phyloP scores from a whole-genome alignment of 2,888 invertebrate genomes.

The Leptopilina myrica region DNA sequence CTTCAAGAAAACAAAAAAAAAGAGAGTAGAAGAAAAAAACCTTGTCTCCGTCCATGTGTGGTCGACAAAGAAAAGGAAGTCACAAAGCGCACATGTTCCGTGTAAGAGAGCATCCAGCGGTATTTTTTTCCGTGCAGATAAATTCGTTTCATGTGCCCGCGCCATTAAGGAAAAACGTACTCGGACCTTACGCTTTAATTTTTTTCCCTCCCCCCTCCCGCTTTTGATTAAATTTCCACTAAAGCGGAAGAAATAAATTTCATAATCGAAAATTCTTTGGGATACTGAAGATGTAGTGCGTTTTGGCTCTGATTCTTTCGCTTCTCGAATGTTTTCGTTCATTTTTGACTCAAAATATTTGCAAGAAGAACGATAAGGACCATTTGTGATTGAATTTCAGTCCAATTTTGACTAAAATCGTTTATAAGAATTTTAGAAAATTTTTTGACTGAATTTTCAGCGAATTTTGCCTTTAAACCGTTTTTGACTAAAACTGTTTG shows the following conservation, averaged over 20 bases:
- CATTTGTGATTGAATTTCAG: too few relatives aligned
- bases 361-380: too few relatives aligned
- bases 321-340: too few relatives aligned
- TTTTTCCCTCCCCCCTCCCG: background rate
- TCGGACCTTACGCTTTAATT: slow-evolving; percentile 32
- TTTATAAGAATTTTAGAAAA: too few relatives aligned
- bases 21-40: background rate
- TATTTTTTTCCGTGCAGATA: slow-evolving; percentile 45
- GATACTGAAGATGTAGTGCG: too few relatives aligned
- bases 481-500: too few relatives aligned
- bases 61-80: slow-evolving; percentile 56
- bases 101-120: slow-evolving; percentile 37
- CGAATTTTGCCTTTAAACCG: too few relatives aligned
- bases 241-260: slow-evolving; percentile 26
- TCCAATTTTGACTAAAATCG: too few relatives aligned
- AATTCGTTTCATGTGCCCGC: slow-evolving; percentile 55
- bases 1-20: slow-evolving; percentile 22
- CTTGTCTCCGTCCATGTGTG: slow-evolving; percentile 50
- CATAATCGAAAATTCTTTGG: background rate
- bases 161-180: slow-evolving; percentile 43
- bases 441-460: too few relatives aligned
- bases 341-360: too few relatives aligned
- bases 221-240: background rate
- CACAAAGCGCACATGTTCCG: slow-evolving; percentile 52
- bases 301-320: too few relatives aligned